A percentile compares a stretch with the other conserved stretches of the same genome.
Evolutionary conservation across 2,113 vertebrate species (phyloP).

Genomic region (Paramisgurnus dabryanus): DNA sequence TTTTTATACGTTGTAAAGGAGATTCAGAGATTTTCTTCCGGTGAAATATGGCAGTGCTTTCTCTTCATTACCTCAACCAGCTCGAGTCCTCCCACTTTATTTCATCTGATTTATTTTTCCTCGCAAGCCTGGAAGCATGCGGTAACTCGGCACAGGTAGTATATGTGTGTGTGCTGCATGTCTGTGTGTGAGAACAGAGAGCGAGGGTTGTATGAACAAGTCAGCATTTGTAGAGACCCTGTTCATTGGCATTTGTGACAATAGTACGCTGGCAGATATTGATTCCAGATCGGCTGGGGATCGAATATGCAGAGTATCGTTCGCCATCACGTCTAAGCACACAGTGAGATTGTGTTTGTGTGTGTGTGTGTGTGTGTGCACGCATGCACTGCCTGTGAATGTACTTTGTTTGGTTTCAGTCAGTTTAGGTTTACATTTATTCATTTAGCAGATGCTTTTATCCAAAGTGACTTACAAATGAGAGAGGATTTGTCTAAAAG

Average conservation of each 20-base stretch:
- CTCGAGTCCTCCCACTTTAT: slow-evolving; percentile 36
- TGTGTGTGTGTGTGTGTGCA: slow-evolving; percentile 35
- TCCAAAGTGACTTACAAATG: too few relatives aligned
- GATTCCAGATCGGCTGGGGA: slow-evolving; percentile 69
- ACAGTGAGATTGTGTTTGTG: neutral
- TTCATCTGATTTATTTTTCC: slow-evolving; percentile 43
- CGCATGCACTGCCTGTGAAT: neutral
- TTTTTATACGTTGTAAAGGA: slow-evolving; percentile 40
- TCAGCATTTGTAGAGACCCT: slow-evolving; percentile 66
- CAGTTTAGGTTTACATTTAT: neutral
- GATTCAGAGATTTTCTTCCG: slow-evolving; percentile 27
- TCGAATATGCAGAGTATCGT: slow-evolving; percentile 57
- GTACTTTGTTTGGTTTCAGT: slow-evolving; percentile 30
- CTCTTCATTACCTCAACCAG: slow-evolving; percentile 36
- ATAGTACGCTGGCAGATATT: slow-evolving; percentile 70
- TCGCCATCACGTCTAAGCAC: slow-evolving; percentile 24
- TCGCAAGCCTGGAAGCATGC: slow-evolving; percentile 29
- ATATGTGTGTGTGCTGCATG: neutral
- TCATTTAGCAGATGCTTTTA: too few relatives aligned
- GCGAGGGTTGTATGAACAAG: slow-evolving; percentile 38
- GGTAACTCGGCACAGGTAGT: slow-evolving; percentile 25
- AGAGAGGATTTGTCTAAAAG: too few relatives aligned
- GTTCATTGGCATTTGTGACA: slow-evolving; percentile 75
- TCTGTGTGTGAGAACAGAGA: neutral
- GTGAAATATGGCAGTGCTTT: slow-evolving; percentile 35